These are phyloP conservation scores for Haemorhous mexicanus DNA, from an alignment of 2,113 vertebrate species.

Conservation along the genomic window DNA sequence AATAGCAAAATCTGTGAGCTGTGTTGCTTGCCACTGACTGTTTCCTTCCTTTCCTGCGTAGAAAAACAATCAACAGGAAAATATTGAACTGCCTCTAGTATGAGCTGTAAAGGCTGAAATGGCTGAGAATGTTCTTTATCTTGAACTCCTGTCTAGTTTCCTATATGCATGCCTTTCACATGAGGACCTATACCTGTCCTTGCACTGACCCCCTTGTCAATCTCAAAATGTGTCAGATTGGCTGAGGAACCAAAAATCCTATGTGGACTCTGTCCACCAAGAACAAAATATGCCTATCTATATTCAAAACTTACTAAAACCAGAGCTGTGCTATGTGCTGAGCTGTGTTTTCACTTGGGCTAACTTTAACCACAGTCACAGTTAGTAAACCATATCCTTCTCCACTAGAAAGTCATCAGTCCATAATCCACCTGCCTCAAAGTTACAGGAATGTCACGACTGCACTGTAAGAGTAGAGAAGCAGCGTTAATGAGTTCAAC, in stretches of 20 bases:
- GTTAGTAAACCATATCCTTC: neutral
- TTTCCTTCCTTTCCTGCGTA: neutral
- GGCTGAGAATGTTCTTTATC: neutral
- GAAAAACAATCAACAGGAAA: neutral
- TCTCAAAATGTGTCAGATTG: neutral
- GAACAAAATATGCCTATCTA: neutral
- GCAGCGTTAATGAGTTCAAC: neutral
- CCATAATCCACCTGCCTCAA: neutral
- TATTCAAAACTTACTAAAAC: neutral
- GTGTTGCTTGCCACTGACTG: neutral
- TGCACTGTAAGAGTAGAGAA: neutral
- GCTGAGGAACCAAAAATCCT: neutral
- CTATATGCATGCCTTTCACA: neutral
- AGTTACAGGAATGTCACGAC: neutral
- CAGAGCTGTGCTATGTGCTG: neutral
- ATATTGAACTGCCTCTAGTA: neutral
- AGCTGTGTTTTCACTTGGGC: neutral
- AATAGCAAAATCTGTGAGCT: neutral
- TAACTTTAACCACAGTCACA: neutral
- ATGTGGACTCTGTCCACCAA: neutral
- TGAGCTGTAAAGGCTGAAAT: neutral
- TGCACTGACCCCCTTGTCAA: neutral
- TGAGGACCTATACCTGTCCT: neutral
- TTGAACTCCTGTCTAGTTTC: neutral
- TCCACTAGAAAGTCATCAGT: neutral